Evolutionary conservation across 2,888 invertebrate genomes (phyloP), one percentile per base, ranked within the genome.

Genomic region (Habroteleia sp.): DNA sequence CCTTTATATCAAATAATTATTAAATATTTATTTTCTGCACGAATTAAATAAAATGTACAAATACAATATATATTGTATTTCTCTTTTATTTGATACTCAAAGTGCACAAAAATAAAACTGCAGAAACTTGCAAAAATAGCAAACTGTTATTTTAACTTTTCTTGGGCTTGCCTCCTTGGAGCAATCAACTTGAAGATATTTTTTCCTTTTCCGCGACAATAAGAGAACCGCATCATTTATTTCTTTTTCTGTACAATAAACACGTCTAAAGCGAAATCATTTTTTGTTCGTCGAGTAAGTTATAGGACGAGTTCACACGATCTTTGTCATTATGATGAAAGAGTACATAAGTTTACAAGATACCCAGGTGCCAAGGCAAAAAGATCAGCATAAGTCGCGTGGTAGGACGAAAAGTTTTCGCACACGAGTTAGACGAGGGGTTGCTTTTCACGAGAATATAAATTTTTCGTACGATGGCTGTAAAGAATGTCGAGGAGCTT

Each of bases 391-490:
- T 74, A 71, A 54, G 56, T 60, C 56, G 58, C 11, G 50, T 35
- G 13, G 23, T 11, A 10, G 25, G 41, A 66, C 54, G 74, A 74
- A 48, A 66, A 73, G 41, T 76, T 76, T 76, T 33, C 68, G 46
- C 35, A 3, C 20, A 41, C 17, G 37, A 11, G 46, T 16, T 23
- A 46, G 37, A 27, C 48, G 31, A 39, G 66, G 41, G 62, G 41
- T 46, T 68, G 42, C 54, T 63, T 69, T 79, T 74, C 65, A 65
- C 65, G 54, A 48, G 76, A 68, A 71, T 78, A 80, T 80, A 80
- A 79, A 80, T 79, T 80, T 77, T 74, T 58, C 46, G 71, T 68
- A 74, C 75, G 78, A 71, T 68, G n/a, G 71, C 52, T 60, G 77
- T 69, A 71, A 73, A 71, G 62, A 39, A 52, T 65, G 68, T 16